Evolutionary conservation across 2,113 vertebrate species (phyloP).

Genomic region (Ptilorrhoa leucosticta): DNA sequence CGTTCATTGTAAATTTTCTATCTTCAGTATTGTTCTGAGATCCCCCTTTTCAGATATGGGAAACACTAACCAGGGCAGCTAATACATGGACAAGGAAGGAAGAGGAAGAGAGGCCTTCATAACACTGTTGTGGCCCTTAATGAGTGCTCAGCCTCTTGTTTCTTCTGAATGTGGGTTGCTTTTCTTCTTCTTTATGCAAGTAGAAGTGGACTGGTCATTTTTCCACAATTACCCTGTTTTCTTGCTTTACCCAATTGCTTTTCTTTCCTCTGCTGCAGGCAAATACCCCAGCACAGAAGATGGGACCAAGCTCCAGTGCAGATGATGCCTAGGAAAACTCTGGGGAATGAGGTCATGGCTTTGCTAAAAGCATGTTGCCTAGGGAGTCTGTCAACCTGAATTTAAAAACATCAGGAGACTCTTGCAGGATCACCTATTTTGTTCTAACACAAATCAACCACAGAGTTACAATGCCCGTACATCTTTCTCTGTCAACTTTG

Average conservation of each 20-base stretch:
- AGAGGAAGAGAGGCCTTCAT: neutral
- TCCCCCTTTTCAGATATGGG: neutral
- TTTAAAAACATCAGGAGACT: neutral
- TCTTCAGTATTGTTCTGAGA: neutral
- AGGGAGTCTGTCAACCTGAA: neutral
- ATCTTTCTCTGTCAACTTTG: neutral
- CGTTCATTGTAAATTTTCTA: neutral
- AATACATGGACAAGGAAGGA: neutral
- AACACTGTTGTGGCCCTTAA: fast-evolving
- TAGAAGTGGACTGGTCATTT: neutral
- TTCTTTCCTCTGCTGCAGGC: neutral
- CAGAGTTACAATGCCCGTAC: neutral
- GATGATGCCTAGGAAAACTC: neutral
- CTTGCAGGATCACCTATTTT: neutral
- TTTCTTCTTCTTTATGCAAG: neutral
- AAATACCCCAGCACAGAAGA: neutral
- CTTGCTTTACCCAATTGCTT: neutral
- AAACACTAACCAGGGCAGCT: neutral
- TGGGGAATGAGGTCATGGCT: neutral
- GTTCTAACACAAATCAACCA: neutral
- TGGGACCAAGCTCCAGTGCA: neutral
- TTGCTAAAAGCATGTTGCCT: neutral
- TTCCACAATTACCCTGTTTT: neutral
- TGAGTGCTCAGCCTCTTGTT: neutral
- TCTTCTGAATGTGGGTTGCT: neutral